Conservation (phyloP, 2,113 vertebrate genomes). For the Coregonus clupeaformis region DNA sequence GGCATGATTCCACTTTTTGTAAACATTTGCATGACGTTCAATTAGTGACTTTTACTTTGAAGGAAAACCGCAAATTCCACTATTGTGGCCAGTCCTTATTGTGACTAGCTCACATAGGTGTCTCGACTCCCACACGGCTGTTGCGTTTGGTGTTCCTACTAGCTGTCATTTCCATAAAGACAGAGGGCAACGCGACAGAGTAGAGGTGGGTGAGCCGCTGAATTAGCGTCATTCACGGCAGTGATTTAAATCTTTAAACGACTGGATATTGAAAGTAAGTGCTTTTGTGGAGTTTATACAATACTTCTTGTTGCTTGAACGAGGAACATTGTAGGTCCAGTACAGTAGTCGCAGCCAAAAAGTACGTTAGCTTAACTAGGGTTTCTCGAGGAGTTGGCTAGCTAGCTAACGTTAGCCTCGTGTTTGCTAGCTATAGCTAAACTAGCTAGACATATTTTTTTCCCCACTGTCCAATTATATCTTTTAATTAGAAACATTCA, state of each 20-base stretch:
- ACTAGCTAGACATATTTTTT: conserved; percentile 8
- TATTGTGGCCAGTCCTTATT: no score
- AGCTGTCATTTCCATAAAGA: conserved; percentile 56
- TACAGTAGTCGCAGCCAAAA: neutral
- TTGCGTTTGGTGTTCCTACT: conserved; percentile 18
- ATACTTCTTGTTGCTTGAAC: no score
- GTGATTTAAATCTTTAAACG: neutral
- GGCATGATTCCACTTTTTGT: no score
- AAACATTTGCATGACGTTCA: no score
- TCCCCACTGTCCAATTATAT: no score
- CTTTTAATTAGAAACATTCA: no score
- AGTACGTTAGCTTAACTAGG: neutral
- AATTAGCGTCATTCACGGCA: neutral
- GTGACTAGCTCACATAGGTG: no score
- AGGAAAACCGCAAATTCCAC: no score
- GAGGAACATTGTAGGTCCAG: no score
- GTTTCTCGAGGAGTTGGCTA: no score
- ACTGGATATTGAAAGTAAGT: conserved; percentile 1
- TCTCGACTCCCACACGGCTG: conserved; percentile 8
- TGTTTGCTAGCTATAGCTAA: no score
- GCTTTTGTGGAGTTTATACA: neutral
- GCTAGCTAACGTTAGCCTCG: conserved; percentile 40
- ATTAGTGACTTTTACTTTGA: no score
- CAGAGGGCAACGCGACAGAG: conserved; percentile 53
- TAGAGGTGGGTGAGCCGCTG: conserved; percentile 16